Conservation (phyloP, 2,113 vertebrate genomes). For the Campylomormyrus tamandua region DNA sequence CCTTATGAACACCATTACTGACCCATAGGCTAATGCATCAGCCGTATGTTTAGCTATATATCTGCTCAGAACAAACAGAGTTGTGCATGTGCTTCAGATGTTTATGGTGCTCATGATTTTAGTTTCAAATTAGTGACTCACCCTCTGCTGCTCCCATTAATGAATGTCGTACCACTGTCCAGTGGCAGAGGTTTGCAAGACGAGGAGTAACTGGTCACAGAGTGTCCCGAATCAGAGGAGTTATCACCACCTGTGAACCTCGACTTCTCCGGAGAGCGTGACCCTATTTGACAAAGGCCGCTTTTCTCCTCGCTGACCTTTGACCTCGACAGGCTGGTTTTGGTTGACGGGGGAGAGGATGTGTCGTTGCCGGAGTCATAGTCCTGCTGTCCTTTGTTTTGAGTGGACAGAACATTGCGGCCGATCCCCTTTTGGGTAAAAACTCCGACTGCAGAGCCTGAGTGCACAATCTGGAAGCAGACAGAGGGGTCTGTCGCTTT, state of each 20-base stretch:
- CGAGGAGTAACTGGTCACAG: slow-evolving; percentile 86
- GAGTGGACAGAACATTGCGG: slow-evolving; percentile 54
- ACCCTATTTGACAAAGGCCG: slow-evolving; percentile 31
- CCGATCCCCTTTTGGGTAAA: slow-evolving; percentile 69
- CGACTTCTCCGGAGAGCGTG: slow-evolving; percentile 61
- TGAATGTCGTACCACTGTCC: slow-evolving; percentile 55
- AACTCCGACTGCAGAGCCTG: slow-evolving; percentile 65
- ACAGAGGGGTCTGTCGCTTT: slow-evolving; percentile 56
- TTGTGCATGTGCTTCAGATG: neutral
- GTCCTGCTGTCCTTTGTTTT: slow-evolving; percentile 70
- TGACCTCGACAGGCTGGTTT: slow-evolving; percentile 69
- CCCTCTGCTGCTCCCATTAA: slow-evolving; percentile 47
- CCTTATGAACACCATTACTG: neutral
- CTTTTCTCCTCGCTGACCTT: slow-evolving; percentile 64
- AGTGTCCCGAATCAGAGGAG: slow-evolving; percentile 92
- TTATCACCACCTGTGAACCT: slow-evolving; percentile 69
- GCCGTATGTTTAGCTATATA: neutral
- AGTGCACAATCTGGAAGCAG: slow-evolving; percentile 84
- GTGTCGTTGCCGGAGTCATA: slow-evolving; percentile 97
- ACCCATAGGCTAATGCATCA: slow-evolving; percentile 13
- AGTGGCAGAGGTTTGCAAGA: slow-evolving; percentile 65
- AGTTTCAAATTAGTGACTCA: slow-evolving; percentile 28
- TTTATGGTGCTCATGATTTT: neutral
- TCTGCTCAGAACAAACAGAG: neutral
- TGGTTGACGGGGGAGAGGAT: slow-evolving; percentile 83